Evolutionary conservation across 2,888 invertebrate genomes (phyloP).

Genomic region (Philereme transversata): DNA sequence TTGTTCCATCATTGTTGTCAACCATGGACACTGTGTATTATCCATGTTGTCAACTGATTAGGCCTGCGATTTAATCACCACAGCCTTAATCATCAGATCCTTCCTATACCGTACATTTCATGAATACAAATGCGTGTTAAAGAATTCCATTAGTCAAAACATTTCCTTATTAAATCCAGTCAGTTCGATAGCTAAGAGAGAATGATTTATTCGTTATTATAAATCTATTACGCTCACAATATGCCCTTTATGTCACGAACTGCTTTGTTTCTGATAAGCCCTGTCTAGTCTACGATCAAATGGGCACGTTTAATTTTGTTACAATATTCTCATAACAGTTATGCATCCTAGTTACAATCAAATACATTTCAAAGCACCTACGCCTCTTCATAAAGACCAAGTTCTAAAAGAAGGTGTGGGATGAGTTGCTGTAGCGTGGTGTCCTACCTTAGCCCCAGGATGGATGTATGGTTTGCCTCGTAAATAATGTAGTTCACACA

Average conservation of each 20-base stretch:
- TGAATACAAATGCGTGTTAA: constrained; percentile 10
- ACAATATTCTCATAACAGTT: constrained; percentile 2
- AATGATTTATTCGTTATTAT: constrained; percentile 53
- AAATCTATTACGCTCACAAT: constrained; percentile 50
- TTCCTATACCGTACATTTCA: not conserved
- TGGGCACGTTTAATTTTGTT: constrained; percentile 27
- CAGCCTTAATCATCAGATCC: not conserved
- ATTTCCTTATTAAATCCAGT: constrained; percentile 17
- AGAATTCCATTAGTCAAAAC: constrained; percentile 14
- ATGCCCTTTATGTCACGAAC: constrained; percentile 43
- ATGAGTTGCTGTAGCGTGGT: too few species aligned
- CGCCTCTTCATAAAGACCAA: too few species aligned
- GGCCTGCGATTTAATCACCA: not conserved
- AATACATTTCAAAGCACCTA: too few species aligned
- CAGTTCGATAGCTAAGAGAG: constrained; percentile 18
- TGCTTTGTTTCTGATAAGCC: constrained; percentile 42
- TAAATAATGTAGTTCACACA: too few species aligned
- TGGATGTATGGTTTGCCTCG: too few species aligned
- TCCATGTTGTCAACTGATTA: too few species aligned
- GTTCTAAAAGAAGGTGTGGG: too few species aligned
- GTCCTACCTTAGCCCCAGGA: too few species aligned
- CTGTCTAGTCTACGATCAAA: constrained; percentile 18
- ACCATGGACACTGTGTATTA: too few species aligned
- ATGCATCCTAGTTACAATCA: too few species aligned
- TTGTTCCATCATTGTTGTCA: too few species aligned